These are phyloP conservation scores for Hylaea fasciaria DNA, from an alignment of 2,888 invertebrate species.

Conservation along the genomic window DNA sequence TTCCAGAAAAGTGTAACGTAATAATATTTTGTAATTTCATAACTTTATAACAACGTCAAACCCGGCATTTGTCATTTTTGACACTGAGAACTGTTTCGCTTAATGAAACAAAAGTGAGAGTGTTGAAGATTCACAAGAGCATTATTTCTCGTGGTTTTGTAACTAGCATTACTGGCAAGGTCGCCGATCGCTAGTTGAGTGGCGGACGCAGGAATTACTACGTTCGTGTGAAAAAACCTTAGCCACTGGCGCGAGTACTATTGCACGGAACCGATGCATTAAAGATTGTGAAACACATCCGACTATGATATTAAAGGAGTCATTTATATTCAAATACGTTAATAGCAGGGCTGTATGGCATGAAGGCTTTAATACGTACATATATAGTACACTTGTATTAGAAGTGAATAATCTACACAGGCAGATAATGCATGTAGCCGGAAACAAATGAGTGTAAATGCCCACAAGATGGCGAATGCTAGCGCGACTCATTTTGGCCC, in stretches of 20 bases:
- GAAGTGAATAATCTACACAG: too few species aligned
- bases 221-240: constrained; percentile 67
- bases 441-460: too few species aligned
- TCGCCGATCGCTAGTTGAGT: constrained; percentile 38
- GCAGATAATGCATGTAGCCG: too few species aligned
- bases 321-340: constrained; percentile 26
- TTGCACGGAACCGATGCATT: constrained; percentile 55
- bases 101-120: constrained; percentile 35
- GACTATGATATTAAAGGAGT: constrained; percentile 33
- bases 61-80: constrained; percentile 15
- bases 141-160: constrained; percentile 56
- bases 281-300: constrained; percentile 56
- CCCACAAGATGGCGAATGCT: too few species aligned
- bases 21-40: too few species aligned
- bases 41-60: constrained; percentile 7
- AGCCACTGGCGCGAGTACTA: constrained; percentile 44
- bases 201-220: constrained; percentile 63
- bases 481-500: too few species aligned
- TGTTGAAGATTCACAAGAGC: constrained; percentile 31
- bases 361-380: constrained; percentile 16
- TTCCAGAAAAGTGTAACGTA: too few species aligned
- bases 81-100: constrained; percentile 20
- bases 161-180: constrained; percentile 54
- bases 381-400: too few species aligned
- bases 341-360: constrained; percentile 9